Evolutionary conservation across 2,888 invertebrate species (phyloP).

Genomic region (Exocentrus adspersus): DNA sequence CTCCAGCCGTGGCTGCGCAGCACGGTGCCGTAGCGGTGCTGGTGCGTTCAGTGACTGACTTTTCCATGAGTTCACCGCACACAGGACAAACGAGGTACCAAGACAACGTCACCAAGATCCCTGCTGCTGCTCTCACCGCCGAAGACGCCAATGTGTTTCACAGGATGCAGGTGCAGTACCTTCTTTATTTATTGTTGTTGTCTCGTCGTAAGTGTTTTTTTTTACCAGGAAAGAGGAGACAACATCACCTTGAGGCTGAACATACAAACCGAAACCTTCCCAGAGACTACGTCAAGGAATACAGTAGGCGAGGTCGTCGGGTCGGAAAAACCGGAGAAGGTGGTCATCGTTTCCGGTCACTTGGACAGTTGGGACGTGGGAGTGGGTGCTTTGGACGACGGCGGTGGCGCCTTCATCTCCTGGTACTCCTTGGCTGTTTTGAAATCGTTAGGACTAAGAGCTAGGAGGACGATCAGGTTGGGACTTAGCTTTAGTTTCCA

Average conservation of each 20-base stretch:
- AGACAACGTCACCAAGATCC: slow-evolving; percentile 71
- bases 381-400: slow-evolving; percentile 89
- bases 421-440: slow-evolving; percentile 78
- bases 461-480: slow-evolving; percentile 76
- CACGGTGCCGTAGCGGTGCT: slow-evolving; percentile 81
- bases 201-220: too few species aligned
- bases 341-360: slow-evolving; percentile 84
- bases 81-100: slow-evolving; percentile 77
- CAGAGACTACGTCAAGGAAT: slow-evolving; percentile 74
- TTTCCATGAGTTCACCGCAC: slow-evolving; percentile 81
- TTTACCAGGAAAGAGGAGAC: slow-evolving; percentile 54
- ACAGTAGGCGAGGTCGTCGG: slow-evolving; percentile 77
- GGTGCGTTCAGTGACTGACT: slow-evolving; percentile 79
- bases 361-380: slow-evolving; percentile 91
- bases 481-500: not conserved
- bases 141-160: slow-evolving; percentile 82
- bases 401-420: slow-evolving; percentile 81
- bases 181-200: not conserved
- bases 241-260: slow-evolving; percentile 68
- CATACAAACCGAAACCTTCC: slow-evolving; percentile 72
- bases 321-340: slow-evolving; percentile 62
- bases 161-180: slow-evolving; percentile 60
- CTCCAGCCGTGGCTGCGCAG: slow-evolving; percentile 67
- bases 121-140: slow-evolving; percentile 78
- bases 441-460: slow-evolving; percentile 70